A percentile compares a stretch with the other conserved stretches of the same genome.
These are phyloP conservation scores for Hylomyscus alleni DNA, from an alignment of 2,797 vertebrate species.

Conservation along the genomic window DNA sequence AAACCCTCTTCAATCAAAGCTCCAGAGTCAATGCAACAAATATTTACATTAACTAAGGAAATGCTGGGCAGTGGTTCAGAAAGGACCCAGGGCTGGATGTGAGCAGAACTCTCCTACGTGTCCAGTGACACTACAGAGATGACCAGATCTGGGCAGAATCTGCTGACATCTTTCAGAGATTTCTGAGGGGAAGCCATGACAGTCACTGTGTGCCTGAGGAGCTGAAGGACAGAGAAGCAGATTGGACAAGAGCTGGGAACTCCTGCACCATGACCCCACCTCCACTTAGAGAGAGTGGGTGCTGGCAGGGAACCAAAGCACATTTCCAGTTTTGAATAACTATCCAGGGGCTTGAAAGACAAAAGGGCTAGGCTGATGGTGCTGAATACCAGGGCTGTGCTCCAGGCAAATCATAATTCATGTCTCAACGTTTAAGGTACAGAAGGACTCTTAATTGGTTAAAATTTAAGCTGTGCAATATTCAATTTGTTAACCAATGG, in stretches of 20 bases:
- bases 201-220: not conserved
- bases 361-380: not conserved
- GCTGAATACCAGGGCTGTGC: not conserved
- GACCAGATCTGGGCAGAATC: not conserved
- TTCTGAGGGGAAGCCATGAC: not conserved
- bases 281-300: too few relatives aligned
- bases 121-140: not conserved
- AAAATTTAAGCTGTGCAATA: not conserved
- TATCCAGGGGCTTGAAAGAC: not conserved
- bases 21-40: slow-evolving; percentile 70
- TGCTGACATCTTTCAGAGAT: not conserved
- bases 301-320: not conserved
- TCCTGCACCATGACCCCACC: not conserved
- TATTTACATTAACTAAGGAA: slow-evolving; percentile 71
- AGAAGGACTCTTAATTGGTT: not conserved
- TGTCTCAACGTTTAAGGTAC: not conserved
- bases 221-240: not conserved
- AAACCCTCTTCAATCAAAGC: slow-evolving; percentile 58
- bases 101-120: slow-evolving; percentile 31
- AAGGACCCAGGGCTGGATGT: slow-evolving; percentile 4
- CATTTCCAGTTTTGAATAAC: not conserved
- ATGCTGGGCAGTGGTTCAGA: slow-evolving; percentile 67
- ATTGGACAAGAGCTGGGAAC: not conserved
- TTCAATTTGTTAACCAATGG: not conserved
- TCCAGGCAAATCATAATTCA: not conserved